A percentile compares a stretch with the other conserved stretches of the same genome.
Conservation (phyloP, 2,888 invertebrate genomes). For the Zaprionus obscuricornis region DNA sequence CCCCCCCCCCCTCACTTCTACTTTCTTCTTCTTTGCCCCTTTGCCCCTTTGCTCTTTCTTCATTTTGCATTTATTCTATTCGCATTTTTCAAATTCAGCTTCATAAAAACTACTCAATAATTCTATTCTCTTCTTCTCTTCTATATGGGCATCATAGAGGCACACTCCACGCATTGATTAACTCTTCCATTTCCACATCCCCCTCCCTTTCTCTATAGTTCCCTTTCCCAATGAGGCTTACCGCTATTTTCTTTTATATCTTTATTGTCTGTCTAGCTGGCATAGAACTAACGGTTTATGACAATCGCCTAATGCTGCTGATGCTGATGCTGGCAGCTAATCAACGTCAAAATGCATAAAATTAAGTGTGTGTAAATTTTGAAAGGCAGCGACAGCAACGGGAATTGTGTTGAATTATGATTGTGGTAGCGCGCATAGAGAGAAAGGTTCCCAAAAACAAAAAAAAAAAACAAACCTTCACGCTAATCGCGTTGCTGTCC, state of each 20-base stretch:
- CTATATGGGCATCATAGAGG: constrained; percentile 58
- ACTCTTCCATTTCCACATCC: constrained; percentile 32
- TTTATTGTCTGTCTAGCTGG: neutral
- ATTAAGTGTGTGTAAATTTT: constrained; percentile 61
- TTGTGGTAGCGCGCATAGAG: neutral
- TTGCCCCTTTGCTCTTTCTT: too few species aligned
- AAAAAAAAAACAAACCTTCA: too few species aligned
- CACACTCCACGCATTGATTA: constrained; percentile 46
- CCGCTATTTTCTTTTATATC: too few species aligned
- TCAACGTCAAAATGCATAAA: constrained; percentile 75
- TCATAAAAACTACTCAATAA: constrained; percentile 43
- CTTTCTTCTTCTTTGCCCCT: too few species aligned
- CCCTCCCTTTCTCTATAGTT: neutral
- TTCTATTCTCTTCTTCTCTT: too few species aligned
- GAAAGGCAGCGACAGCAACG: constrained; percentile 20
- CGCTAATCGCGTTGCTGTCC: too few species aligned
- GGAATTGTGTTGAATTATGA: constrained; percentile 30
- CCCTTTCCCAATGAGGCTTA: neutral
- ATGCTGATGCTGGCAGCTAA: constrained; percentile 76
- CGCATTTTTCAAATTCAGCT: too few species aligned
- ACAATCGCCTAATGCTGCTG: too few species aligned
- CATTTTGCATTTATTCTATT: neutral
- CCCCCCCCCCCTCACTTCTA: neutral
- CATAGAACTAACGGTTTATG: constrained; percentile 55
- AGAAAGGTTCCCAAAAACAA: too few species aligned